Percentiles rank a stretch among this genome's conserved stretches.
Evolutionary conservation across 2,797 vertebrate genomes (phyloP).

Genomic region (Vireo griseus): DNA sequence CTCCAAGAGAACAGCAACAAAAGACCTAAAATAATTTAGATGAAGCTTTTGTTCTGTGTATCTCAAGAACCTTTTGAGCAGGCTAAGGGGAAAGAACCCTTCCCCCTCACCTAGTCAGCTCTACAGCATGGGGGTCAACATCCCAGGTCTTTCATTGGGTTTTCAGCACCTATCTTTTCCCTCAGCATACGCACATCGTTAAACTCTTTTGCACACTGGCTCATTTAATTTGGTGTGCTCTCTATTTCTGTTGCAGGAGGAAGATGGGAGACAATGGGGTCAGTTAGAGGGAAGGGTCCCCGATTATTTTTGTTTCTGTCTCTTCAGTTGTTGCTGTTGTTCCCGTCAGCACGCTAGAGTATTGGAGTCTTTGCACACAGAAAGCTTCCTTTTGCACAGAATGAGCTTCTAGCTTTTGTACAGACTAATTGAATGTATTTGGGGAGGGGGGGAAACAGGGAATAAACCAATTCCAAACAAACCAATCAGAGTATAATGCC

Average conservation of each 20-base stretch:
- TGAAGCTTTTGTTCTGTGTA: background rate
- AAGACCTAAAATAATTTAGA: background rate
- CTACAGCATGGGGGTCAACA: background rate
- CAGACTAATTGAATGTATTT: conserved; percentile 78
- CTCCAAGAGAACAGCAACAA: background rate
- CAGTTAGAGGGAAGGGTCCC: background rate
- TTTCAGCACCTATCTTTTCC: background rate
- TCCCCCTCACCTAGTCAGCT: background rate
- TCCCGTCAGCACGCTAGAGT: conserved; percentile 44
- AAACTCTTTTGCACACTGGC: background rate
- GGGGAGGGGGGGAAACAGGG: conserved; percentile 29
- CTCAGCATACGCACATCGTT: background rate
- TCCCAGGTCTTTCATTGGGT: background rate
- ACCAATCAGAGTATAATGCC: conserved; percentile 46
- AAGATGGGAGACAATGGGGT: background rate
- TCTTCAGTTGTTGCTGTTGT: conserved; percentile 38
- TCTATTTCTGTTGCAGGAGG: background rate
- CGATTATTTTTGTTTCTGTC: background rate
- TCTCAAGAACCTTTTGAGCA: background rate
- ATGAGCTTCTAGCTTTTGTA: conserved; percentile 74
- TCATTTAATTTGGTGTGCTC: background rate
- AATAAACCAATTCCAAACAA: conserved; percentile 40
- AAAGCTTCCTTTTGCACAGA: conserved; percentile 78
- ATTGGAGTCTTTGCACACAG: conserved; percentile 68
- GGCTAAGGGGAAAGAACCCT: background rate